Evolutionary conservation across 1,140 invertebrate species (phyloP).

Genomic region (Macrosteles quadrilineatus): DNA sequence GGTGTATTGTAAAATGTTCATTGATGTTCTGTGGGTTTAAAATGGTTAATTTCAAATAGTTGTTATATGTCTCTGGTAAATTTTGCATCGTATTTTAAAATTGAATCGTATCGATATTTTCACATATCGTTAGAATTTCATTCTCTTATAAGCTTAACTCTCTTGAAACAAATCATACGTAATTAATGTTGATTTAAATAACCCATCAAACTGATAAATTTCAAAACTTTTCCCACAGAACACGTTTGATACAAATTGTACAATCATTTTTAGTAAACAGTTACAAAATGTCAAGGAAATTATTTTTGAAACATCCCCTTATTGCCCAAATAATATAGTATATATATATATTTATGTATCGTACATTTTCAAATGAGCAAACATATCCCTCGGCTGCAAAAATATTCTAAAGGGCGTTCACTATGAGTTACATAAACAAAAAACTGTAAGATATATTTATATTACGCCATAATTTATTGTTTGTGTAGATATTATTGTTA

Average conservation of each 20-base stretch:
- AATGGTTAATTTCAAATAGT: too few relatives aligned
- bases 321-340: conserved; percentile 15
- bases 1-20: conserved; percentile 1
- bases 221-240: too few relatives aligned
- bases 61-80: too few relatives aligned
- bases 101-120: too few relatives aligned
- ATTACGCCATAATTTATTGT: too few relatives aligned
- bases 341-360: conserved; percentile 22
- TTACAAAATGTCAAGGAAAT: not conserved
- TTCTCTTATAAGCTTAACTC: too few relatives aligned
- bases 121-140: too few relatives aligned
- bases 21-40: conserved; percentile 7
- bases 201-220: too few relatives aligned
- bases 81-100: too few relatives aligned
- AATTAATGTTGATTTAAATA: too few relatives aligned
- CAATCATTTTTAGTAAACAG: conserved; percentile 24
- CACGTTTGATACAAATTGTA: conserved; percentile 19
- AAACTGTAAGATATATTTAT: too few relatives aligned
- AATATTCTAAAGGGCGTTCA: not conserved
- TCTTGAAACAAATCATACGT: too few relatives aligned
- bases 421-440: not conserved
- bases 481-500: not conserved
- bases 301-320: conserved; percentile 3
- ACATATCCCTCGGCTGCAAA: not conserved
- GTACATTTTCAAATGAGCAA: conserved; percentile 19